Evolutionary conservation across 1,140 invertebrate species (phyloP), one percentile per base, ranked within the genome.

Genomic region (Drosophila gunungcola): DNA sequence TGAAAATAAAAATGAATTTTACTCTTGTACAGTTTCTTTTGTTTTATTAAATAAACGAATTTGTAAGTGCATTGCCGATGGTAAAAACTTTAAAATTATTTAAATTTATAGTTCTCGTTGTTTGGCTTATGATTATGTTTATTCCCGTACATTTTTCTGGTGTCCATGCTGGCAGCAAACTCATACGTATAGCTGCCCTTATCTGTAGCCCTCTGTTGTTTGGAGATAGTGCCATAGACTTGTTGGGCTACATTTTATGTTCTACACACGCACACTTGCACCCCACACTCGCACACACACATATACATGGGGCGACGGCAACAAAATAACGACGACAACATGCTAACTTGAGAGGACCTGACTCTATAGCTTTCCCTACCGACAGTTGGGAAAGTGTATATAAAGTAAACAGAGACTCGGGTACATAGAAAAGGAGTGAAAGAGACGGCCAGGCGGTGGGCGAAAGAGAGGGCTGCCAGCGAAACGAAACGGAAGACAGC

Each of bases 251-350:
- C 62, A 68, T 60, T 46, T 62, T 69, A 65, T 77, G 38, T 76
- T 78, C 67, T 45, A 34, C 29, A 54, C 45, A 46, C 34, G 48
- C 9, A 67, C 34, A 43, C 29, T 45, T 34, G 45, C 36, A 68
- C 45, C 64, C 7, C 43, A 51, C 6, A 52, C 36, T 52, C 7
- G 36, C 12, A 51, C 5, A 16, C 4, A 13, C 13, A 41, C 2
- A 29, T 12, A 41, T 3, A 32, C 81, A 53, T 76, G 61, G 73
- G 73, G 53, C 29, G 61, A 56, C 61, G 77, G 46, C 56, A 78
- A 74, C 82, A 85, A 85, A 80, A 85, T 81, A 76, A 80, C 75
- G 79, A 85, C 81, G 80, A 80, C 82, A 85, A 84, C 79, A 86
- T 85, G 78, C 69, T 82, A 85, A 86, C 78, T 84, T 81, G 73